Evolutionary conservation across 1,140 invertebrate genomes (phyloP), one percentile per base, ranked within the genome.

Genomic region (Drosophila suzukii): DNA sequence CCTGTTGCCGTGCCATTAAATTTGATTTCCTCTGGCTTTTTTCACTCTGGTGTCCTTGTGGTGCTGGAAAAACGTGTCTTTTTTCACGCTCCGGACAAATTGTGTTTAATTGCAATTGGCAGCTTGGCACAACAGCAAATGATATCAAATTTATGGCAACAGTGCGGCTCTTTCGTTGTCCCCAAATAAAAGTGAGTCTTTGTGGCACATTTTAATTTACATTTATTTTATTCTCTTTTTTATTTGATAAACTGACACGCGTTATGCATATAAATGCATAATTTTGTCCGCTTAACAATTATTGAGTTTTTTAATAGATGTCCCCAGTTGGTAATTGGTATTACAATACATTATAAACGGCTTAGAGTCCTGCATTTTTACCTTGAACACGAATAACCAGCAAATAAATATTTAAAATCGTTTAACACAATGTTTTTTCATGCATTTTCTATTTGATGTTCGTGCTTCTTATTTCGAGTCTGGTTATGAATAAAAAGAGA

Each of bases 71-170:
- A 71, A 39, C 1, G 12, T 11, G 32, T 44, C 11, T 50, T 67
- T 41, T 75, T 59, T 46, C 34, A 34, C 66, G 20, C 36, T 20
- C 30, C 3, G 13, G 50, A 43, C 59, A 65, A 75, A 76, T 70
- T 62, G 44, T 34, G 34, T 70, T 61, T 62, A 76, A 70, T 76
- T 75, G 62, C 55, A 68, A 76, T 62, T 61, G 63, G 20, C 51
- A 74, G 49, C 53, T 56, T 34, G 44, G 38, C 57, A 54, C 38
- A 72, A 44, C 71, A 54, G 17, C 34, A 77, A 77, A 53, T 77
- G 51, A 67, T 55, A 32, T 59, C 10, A 38, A 60, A 76, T 76
- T 53, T 70, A 77, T 62, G 36, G 39, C 30, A 46, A 76, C 2
- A 49, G 44, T 57, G 58, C 32, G n/a, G 53, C 41, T 34, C 39